Base-by-base conservation (phyloP, 2,797 vertebrate genomes). In the Silurus aristotelis region DNA sequence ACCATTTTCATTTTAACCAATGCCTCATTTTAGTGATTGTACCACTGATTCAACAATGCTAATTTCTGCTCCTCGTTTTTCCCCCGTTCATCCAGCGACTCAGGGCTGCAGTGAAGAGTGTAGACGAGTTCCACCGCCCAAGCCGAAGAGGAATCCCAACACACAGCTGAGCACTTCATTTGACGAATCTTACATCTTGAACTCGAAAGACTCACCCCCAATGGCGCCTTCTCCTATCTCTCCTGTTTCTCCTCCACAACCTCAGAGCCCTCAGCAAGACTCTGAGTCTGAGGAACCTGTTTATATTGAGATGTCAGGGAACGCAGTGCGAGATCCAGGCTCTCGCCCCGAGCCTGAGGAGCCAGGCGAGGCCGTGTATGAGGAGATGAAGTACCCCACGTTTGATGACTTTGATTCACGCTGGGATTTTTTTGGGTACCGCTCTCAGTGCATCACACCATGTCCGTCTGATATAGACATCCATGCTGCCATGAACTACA, bases 251-350 rank as follows among this genome's bases (percentile, higher is more conserved):
- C 78, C 77, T 58, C 96, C 96, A 0, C 96, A 97, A 86, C 95
- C 96, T 1, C 94, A 97, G 85, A 96, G 96, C 88, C 95, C 96
- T 0, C 95, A 96, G 2, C 95, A 94, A 77, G 97, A 96, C 84
- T 93, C 97, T 0, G 96, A 96, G 82, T 94, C 96, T 84, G 98
- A 99, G 72, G 98, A 99, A 88, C 98, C 98, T 0, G 97, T 99
- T 92, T 99, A 99, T 93, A 99, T 99, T 73, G 98, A 99, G 95
- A 99, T 99, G 98, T 97, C 98, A 70, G 98, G 97, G 68, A 98
- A 97, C 82, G 95, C 96, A 9, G 94, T 96, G 73, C 92, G 96
- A 88, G 97, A 99, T 90, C 94, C 96, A 43, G 27, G 58, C 19
- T 55, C 94, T 90, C 96, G 92, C 85, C 96, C 96, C 0, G 94